Percentiles rank a stretch among this genome's conserved stretches.
These are phyloP conservation scores for Alligator sinensis DNA, from an alignment of 2,113 vertebrate species.

Conservation along the genomic window DNA sequence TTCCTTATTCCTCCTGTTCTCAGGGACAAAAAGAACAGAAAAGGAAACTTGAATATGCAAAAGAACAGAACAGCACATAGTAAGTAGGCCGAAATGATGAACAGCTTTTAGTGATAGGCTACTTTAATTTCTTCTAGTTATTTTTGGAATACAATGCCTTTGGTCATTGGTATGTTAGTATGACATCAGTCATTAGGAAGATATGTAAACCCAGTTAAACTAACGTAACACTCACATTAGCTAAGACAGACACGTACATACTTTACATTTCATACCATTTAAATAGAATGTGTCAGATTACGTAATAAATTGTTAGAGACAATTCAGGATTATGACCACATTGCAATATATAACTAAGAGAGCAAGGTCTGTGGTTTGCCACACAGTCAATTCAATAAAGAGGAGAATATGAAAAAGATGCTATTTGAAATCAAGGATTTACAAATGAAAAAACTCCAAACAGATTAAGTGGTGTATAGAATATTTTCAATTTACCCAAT, in stretches of 20 bases:
- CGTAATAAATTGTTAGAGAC: background rate
- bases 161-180: conserved; percentile 32
- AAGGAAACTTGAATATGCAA: background rate
- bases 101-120: conserved; percentile 19
- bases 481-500: background rate
- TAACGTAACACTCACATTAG: background rate
- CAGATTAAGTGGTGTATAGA: no score
- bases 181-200: conserved; percentile 43
- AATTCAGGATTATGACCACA: background rate
- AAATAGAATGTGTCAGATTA: background rate
- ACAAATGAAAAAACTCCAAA: no score
- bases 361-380: no score
- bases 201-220: conserved; percentile 10
- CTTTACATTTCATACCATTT: background rate
- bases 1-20: background rate
- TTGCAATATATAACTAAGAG: no score
- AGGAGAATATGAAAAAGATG: no score
- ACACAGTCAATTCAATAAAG: no score
- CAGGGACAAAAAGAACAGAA: background rate
- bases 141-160: conserved; percentile 44
- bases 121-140: conserved; percentile 52
- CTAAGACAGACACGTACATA: conserved; percentile 1
- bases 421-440: no score
- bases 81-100: conserved; percentile 48
- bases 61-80: conserved; percentile 21